Base-by-base conservation (phyloP, 2,888 invertebrate species). In the Rugalucina vietnamica region DNA sequence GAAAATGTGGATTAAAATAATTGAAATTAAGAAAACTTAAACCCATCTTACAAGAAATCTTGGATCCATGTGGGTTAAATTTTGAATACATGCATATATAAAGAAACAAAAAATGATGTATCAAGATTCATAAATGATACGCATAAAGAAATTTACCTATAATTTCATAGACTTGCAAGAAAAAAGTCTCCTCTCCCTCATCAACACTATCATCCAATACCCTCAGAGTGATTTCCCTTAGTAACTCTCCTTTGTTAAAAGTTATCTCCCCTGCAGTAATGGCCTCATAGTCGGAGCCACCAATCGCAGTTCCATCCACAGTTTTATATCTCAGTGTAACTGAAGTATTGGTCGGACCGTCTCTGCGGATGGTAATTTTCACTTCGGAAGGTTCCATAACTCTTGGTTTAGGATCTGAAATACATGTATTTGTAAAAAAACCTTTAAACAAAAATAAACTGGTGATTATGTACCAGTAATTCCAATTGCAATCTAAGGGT, bases 101-200 rank as follows among this genome's bases (percentile, higher is more conserved):
- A 18, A 14, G 50, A 49, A n/a, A n/a, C 50, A 49, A 49, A 49
- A 49, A 49, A 49, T 49, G 18, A 49, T 14, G 12, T 12, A 12
- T 24, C 24, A 12, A 24, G 24, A 18, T 65, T 18, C 14, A 24
- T 12, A 65, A 43, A 93, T 82, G 60, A 93, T 93, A 75, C 93
- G 93, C 93, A 83, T 10, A n/a, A n/a, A n/a, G n/a, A n/a, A 76
- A 79, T 84, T 80, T 85, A 94, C 95, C 94, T 83, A 90, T 85
- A 34, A 93, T 88, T 79, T 94, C 92, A 87, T 90, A 94, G 24
- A 95, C 86, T 69, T 93, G 91, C 12, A 95, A 81, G 81, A 81
- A 90, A 81, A 94, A 94, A 0, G 87, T 89, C 85, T 94, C 94
- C 78, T 92, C 90, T 8, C 92, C 92, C 76, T 94, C 94, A 4